Conservation (phyloP, 2,797 vertebrate genomes). For the Phalloptychus januarius region DNA sequence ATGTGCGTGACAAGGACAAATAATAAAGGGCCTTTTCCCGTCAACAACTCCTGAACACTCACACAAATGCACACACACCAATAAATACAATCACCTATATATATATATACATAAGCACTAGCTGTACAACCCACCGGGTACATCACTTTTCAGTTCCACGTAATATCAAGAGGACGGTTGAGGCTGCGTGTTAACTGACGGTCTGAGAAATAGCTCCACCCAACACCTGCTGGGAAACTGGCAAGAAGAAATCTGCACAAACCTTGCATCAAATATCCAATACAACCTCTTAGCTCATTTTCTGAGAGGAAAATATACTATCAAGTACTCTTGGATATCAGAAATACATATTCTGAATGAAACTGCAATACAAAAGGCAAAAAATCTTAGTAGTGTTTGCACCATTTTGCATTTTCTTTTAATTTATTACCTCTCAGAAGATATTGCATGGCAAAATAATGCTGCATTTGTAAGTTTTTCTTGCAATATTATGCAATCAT, state of each 20-base stretch:
- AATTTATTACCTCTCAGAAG: neutral
- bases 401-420: neutral
- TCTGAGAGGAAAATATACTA: neutral
- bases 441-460: neutral
- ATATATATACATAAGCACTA: neutral
- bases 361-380: neutral
- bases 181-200: slow-evolving; percentile 51
- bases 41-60: slow-evolving; percentile 18
- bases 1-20: slow-evolving; percentile 29
- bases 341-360: neutral
- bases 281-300: neutral
- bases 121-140: neutral
- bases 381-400: neutral
- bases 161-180: slow-evolving; percentile 77
- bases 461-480: neutral
- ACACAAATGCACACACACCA: neutral
- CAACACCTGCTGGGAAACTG: slow-evolving; percentile 56
- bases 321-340: neutral
- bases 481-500: neutral
- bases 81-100: neutral
- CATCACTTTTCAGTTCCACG: slow-evolving; percentile 63
- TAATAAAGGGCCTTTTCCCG: slow-evolving; percentile 13
- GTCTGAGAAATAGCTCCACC: slow-evolving; percentile 61
- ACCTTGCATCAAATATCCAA: slow-evolving; percentile 27
- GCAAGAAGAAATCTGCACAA: slow-evolving; percentile 17